A percentile compares a stretch with the other conserved stretches of the same genome.
Conservation (phyloP, 2,888 invertebrate genomes). For the Oscheius myriophilus region DNA sequence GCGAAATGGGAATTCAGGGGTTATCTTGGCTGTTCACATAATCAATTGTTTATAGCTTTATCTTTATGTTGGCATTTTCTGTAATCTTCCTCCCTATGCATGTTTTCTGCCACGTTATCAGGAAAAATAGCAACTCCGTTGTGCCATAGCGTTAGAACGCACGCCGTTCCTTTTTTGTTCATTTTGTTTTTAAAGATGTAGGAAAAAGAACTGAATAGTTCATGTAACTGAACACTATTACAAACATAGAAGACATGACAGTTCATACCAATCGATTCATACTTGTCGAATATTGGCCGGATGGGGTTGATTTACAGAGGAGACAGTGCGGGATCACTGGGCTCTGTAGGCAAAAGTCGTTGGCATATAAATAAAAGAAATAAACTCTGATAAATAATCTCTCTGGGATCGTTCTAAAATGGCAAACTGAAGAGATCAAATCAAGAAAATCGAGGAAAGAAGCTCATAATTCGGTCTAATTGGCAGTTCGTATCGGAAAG, state of each 20-base stretch:
- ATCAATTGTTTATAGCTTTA: too few species aligned
- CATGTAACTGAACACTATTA: constrained; percentile 25
- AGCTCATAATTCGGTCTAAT: constrained; percentile 18
- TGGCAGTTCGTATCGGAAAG: constrained; percentile 19
- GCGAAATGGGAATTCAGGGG: too few species aligned
- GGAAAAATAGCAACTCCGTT: too few species aligned
- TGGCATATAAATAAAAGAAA: constrained; percentile 16
- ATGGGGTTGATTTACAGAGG: background rate
- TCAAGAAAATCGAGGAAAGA: background rate
- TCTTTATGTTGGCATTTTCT: too few species aligned
- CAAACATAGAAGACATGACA: constrained; percentile 23
- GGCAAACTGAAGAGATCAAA: background rate
- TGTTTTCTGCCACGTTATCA: too few species aligned
- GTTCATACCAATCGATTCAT: constrained; percentile 26
- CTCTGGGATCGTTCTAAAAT: constrained; percentile 2
- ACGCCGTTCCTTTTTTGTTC: too few species aligned
- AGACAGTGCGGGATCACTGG: background rate
- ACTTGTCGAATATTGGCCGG: constrained; percentile 1
- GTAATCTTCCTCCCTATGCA: too few species aligned
- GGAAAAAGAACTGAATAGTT: constrained; percentile 4
- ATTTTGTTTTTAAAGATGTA: too few species aligned
- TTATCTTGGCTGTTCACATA: too few species aligned
- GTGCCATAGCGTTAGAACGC: too few species aligned
- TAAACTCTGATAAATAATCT: constrained; percentile 28
- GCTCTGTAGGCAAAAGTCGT: background rate